These are phyloP conservation scores for Drosophila fungiperda DNA, from an alignment of 2,888 invertebrate species.

Conservation along the genomic window DNA sequence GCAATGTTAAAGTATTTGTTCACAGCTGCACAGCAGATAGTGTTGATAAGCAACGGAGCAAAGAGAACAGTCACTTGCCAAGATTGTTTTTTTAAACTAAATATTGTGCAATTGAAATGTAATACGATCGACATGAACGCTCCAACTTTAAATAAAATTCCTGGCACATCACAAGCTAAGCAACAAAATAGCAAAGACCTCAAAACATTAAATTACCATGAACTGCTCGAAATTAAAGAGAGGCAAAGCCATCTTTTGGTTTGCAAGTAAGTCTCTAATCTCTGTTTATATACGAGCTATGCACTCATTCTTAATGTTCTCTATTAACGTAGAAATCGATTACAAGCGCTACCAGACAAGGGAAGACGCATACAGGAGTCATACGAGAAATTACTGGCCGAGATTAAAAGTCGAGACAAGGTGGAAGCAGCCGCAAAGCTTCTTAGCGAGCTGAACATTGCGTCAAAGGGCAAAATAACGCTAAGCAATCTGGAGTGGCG, in stretches of 20 bases:
- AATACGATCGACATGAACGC: slow-evolving; percentile 10
- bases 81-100: not conserved
- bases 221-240: slow-evolving; percentile 82
- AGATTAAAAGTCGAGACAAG: slow-evolving; percentile 77
- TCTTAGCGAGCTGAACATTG: slow-evolving; percentile 83
- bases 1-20: not conserved
- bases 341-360: slow-evolving; percentile 82
- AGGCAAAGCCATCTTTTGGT: slow-evolving; percentile 80
- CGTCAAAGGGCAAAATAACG: slow-evolving; percentile 69
- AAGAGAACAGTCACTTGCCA: not conserved
- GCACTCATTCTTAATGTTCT: not conserved
- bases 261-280: slow-evolving; percentile 75
- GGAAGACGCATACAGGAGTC: slow-evolving; percentile 82
- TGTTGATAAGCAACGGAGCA: not conserved
- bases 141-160: slow-evolving; percentile 71
- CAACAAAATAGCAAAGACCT: slow-evolving; percentile 77
- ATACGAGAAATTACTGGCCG: slow-evolving; percentile 76
- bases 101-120: slow-evolving; percentile 13
- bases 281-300: not conserved
- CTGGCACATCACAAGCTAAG: slow-evolving; percentile 70
- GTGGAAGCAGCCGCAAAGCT: slow-evolving; percentile 78
- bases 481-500: slow-evolving; percentile 83
- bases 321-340: slow-evolving; percentile 59
- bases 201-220: slow-evolving; percentile 66
- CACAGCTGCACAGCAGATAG: not conserved